Base-by-base conservation (phyloP, 2,888 invertebrate species). In the Rhagonycha fulva region DNA sequence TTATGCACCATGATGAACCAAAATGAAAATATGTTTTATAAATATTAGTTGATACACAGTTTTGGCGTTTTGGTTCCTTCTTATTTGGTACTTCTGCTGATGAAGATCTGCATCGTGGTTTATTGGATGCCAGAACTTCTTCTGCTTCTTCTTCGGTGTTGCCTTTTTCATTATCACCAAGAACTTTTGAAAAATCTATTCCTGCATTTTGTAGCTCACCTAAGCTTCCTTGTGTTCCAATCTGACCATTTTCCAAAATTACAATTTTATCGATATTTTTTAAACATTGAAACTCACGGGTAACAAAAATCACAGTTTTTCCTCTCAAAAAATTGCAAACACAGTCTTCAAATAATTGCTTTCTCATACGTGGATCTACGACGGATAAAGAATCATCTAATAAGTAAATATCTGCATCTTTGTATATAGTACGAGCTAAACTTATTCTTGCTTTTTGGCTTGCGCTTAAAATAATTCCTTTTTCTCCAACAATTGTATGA, bases 381-480 rank as follows among this genome's bases (percentile, higher is more conserved):
- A 95, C 95, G 26, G 94, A 94, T 28, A 96, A 87, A 0, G 96
- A 95, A 86, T 96, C 96, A 83, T 96, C 95, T 68, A 96, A 86
- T 30, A 96, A 88, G 86, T 94, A 94, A 32, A 97, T 92, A 66
- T 66, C 63, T 1, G 63, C 24, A n/a, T 66, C 63, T 66, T 26
- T 66, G n/a, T 66, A 66, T 9, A 66, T 5, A 0, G 96, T 94
- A 79, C 97, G 91, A 0, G 96, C 96, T 62, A 98, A 90, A 72
- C 95, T 95, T 71, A 98, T 94, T 80, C 97, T 91, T 0, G 97
- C 96, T 78, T 95, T 93, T 86, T 97, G 97, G 0, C 95, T 95
- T 0, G 95, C 95, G 82, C 94, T 94, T 32, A 96, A 89, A 60
- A 92, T 91, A 74, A 93, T 90, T 12, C 95, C 95, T 76, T 93